Base-by-base conservation (phyloP, 1,140 invertebrate genomes). In the Drosophila mauritiana region DNA sequence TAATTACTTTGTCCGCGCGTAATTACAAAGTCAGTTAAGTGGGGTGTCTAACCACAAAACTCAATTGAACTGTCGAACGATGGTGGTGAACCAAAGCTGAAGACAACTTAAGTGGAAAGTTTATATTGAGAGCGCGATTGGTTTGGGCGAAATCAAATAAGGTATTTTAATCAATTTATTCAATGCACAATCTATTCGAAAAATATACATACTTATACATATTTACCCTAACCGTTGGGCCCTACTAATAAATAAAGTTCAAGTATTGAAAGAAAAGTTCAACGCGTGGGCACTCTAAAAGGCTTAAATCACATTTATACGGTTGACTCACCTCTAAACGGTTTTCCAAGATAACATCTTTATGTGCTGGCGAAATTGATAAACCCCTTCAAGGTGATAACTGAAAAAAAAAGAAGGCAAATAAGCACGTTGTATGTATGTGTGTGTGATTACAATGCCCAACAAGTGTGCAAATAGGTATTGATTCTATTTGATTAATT, bases 401-500 rank as follows among this genome's bases (percentile, higher is more conserved):
- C n/a, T 17, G 8, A 27, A 27, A 3, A 20, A 20, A 39, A 36
- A 37, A 45, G 1, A 37, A 63, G 4, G 5, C 37, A 51, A 8
- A 20, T 7, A 48, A 48, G 11, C n/a, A 51, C 6, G 22, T 11
- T n/a, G 12, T 7, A 6, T 37, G 51, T 5, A 4, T 27, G 25
- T 1, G 27, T 31, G 31, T 31, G 48, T 52, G 59, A 68, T 67
- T 67, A 55, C 39, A 68, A 65, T 40, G 34, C 3, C 54, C 52
- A 64, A 49, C 43, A 76, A 70, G 57, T 78, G 57, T 59, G 56
- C 58, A 81, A 65, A 82, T 73, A 73, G 43, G 52, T 59, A 58
- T 61, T 43, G 59, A 70, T 80, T 80, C 31, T 53, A 49, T 57
- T 78, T 86, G 78, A 86, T 84, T 86, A 83, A 79, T 77, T 73